Conservation (phyloP, 2,888 invertebrate genomes). For the Pteria penguin region DNA sequence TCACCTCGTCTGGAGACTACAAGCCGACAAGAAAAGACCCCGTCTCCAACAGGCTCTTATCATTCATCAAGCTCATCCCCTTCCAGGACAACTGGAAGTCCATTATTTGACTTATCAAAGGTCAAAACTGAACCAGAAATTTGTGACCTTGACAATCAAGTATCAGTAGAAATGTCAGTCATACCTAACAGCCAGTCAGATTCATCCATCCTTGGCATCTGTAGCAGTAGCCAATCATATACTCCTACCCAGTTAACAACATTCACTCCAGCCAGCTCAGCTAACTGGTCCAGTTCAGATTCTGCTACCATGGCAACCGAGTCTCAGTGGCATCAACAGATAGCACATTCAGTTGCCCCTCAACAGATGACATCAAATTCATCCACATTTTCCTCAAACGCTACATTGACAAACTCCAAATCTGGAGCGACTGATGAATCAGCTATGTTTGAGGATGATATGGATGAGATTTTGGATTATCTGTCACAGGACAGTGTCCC, state of each 20-base stretch:
- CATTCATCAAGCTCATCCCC: constrained; percentile 18
- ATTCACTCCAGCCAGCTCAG: constrained; percentile 4
- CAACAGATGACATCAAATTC: constrained; percentile 19
- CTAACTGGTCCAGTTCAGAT: constrained; percentile 3
- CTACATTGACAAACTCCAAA: constrained; percentile 9
- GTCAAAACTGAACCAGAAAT: constrained; percentile 31
- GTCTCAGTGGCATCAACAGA: constrained; percentile 21
- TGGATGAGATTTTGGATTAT: constrained; percentile 60
- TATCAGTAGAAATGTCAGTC: not conserved
- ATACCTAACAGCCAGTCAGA: not conserved
- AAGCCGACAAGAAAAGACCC: not conserved
- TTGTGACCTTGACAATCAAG: constrained; percentile 9
- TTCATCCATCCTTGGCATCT: not conserved
- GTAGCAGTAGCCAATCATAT: not conserved
- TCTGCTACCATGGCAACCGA: not conserved
- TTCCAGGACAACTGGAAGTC: not conserved
- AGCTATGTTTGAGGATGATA: constrained; percentile 51
- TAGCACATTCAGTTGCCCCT: constrained; percentile 18
- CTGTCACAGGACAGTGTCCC: constrained; percentile 22
- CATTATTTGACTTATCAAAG: constrained; percentile 27
- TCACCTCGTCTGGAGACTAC: constrained; percentile 2
- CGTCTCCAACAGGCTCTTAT: constrained; percentile 5
- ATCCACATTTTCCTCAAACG: not conserved
- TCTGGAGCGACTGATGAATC: constrained; percentile 8
- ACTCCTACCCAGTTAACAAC: not conserved